Conservation (phyloP, 1,140 invertebrate genomes). For the Bombus vancouverensis region DNA sequence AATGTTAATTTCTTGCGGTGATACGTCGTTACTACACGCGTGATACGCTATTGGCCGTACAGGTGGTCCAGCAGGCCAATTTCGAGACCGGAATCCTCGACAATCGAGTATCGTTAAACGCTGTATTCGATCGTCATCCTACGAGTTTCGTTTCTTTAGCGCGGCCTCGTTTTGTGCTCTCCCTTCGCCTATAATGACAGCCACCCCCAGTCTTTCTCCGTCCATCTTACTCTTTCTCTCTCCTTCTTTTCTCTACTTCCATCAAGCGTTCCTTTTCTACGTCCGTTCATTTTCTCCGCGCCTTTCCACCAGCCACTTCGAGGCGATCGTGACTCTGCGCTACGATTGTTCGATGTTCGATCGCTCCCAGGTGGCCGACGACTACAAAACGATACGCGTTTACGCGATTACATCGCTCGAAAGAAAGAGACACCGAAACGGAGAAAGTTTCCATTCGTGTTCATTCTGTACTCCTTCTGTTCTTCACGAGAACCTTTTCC, state of each 20-base stretch:
- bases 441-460: constrained; percentile 17
- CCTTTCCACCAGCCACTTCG: constrained; percentile 38
- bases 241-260: background rate
- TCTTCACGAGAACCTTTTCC: background rate
- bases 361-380: constrained; percentile 67
- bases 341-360: constrained; percentile 68
- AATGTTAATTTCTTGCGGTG: background rate
- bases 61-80: constrained; percentile 57
- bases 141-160: constrained; percentile 56
- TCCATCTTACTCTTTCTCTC: background rate
- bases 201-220: constrained; percentile 8
- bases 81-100: constrained; percentile 38
- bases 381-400: constrained; percentile 66
- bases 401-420: constrained; percentile 48
- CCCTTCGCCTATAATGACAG: constrained; percentile 51
- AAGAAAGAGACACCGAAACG: constrained; percentile 28
- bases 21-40: background rate
- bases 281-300: constrained; percentile 52
- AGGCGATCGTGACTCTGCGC: constrained; percentile 71
- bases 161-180: constrained; percentile 55
- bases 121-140: constrained; percentile 37
- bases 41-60: constrained; percentile 16
- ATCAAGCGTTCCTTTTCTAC: background rate
- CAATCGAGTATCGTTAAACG: constrained; percentile 65
- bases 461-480: background rate